Base-by-base conservation (phyloP, 2,113 vertebrate genomes). In the Lampris megalopsis region DNA sequence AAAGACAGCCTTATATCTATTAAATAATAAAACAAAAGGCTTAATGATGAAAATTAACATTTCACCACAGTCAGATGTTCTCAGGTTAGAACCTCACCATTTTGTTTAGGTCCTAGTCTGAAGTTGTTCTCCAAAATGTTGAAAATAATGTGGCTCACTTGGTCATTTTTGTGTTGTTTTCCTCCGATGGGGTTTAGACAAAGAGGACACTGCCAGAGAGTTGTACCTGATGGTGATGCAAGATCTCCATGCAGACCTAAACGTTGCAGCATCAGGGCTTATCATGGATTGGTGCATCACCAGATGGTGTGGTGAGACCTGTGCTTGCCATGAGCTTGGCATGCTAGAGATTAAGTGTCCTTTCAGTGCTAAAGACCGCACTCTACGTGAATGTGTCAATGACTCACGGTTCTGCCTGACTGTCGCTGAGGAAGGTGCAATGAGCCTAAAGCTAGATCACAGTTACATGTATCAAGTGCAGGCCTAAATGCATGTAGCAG, bases 401-500 rank as follows among this genome's bases (percentile, higher is more conserved):
- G 47, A 66, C 10, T 37, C 48, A 52, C 47, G 24, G 24, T 24
- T 24, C 24, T 24, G 24, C 24, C 24, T 24, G 24, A 24, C 24
- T 24, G 24, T 24, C 24, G 24, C 24, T 24, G 24, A 24, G 24
- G 24, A 24, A 24, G 24, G 24, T 24, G 24, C 24, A 24, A 24
- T 24, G 24, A 24, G 24, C 24, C 24, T 24, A 24, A 24, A 24
- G 24, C 24, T 24, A 24, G 24, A 24, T 24, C 24, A 24, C 24
- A 24, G 24, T 24, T 24, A 24, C 24, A 24, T 24, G 24, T 24
- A 24, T 24, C 24, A 24, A 40, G 6, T 53, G 36, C 38, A 53
- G 49, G 50, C 65, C 65, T 10, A 67, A 67, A 67, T 67, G 65
- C 13, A 35, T n/a, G 48, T 67, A 52, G 64, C 64, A 53, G 49